phyloP scores from a whole-genome alignment of 2,888 invertebrate genomes.

The Byasa hedistus region DNA sequence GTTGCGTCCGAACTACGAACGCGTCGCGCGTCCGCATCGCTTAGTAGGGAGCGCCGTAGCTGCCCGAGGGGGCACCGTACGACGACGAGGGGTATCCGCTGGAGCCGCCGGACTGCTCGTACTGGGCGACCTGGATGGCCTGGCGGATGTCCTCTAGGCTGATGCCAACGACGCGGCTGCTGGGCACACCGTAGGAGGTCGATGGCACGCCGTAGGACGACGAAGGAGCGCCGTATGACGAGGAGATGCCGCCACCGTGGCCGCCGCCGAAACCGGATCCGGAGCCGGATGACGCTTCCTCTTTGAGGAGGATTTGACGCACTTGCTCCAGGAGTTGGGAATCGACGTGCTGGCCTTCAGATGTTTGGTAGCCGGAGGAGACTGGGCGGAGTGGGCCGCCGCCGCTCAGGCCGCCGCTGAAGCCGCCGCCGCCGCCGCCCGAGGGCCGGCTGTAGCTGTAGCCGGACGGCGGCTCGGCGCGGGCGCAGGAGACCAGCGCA shows the following conservation, averaged over 20 bases:
- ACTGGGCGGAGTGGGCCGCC: constrained; percentile 88
- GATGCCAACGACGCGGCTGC: constrained; percentile 88
- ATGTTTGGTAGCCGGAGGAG: constrained; percentile 88
- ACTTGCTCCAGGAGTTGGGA: constrained; percentile 89
- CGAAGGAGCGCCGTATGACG: constrained; percentile 83
- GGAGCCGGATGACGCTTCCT: constrained; percentile 84
- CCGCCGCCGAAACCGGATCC: constrained; percentile 64
- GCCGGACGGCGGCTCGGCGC: constrained; percentile 87
- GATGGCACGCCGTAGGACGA: constrained; percentile 84
- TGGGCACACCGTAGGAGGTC: constrained; percentile 82
- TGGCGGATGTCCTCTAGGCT: constrained; percentile 92
- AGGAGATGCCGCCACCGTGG: constrained; percentile 75
- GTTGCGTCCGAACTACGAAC: constrained; percentile 61
- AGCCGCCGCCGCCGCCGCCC: constrained; percentile 62
- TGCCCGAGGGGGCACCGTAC: constrained; percentile 82
- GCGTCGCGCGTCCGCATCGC: constrained; percentile 42
- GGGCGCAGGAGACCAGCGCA: constrained; percentile 86
- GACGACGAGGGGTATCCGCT: constrained; percentile 73
- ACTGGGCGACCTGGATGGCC: constrained; percentile 93
- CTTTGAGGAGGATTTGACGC: constrained; percentile 90
- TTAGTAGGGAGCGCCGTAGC: constrained; percentile 85
- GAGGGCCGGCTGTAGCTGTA: constrained; percentile 88
- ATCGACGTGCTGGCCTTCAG: constrained; percentile 91
- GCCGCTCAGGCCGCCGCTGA: constrained; percentile 62
- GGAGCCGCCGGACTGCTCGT: constrained; percentile 81